Evolutionary conservation across 2,888 invertebrate genomes (phyloP), one percentile per base, ranked within the genome.

Genomic region (Drosophila tanythrix): DNA sequence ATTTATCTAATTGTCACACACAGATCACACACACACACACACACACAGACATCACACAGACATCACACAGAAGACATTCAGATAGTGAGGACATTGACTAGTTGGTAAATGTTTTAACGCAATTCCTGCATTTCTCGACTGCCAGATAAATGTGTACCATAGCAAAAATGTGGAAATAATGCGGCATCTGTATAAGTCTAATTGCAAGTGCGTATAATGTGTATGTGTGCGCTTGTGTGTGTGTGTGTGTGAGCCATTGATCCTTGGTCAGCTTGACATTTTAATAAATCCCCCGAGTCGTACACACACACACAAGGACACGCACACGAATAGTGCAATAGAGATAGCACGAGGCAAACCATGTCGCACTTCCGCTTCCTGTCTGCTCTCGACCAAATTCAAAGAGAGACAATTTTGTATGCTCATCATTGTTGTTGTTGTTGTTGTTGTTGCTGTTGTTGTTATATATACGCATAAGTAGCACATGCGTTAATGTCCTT

Each of bases 1-100:
- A 89, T 87, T 87, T 87, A 85, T 89, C 85, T 89, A 87, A 87
- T 85, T 87, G 85, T 83, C 81, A 68, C 74, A 79, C 70, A 72
- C 70, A 78, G 69, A 68, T 60, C 65, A 74, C 67, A 52, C 53
- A 46, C 59, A 43, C 21, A 61, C 38, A 58, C 63, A 69, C 46
- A 43, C 31, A 36, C 36, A 58, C n/a, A 53, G 18, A 57, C 33
- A 38, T 21, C 31, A 36, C 36, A 58, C n/a, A 53, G 18, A 57
- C 33, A 38, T 21, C 29, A 72, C 65, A 70, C 70, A 61, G 31
- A 25, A 8, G 7, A 46, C 46, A 25, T 46, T 46, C 25, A 25
- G 25, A 46, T 46, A 46, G 46, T 25, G 58, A 31, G 51, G 18
- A 57, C 43, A 57, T 52, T 52, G 63, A 29, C 43, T 58, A 58